phyloP scores from a whole-genome alignment of 2,797 vertebrate species.

The Cirrhinus molitorella region DNA sequence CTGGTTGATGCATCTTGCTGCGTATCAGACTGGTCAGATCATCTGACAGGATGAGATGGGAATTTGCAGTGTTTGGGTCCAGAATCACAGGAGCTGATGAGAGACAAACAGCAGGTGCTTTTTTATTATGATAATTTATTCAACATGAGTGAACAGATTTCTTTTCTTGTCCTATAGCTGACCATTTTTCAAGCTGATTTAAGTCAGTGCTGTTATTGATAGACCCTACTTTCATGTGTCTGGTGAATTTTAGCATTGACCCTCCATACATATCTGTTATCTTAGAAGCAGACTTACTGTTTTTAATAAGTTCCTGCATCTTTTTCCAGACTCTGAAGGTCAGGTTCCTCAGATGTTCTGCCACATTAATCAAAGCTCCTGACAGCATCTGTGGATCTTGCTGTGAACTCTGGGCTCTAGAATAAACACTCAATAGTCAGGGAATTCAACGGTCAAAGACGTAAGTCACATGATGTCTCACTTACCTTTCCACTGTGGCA shows the following conservation, averaged over 20 bases:
- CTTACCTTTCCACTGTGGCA: conserved; percentile 13
- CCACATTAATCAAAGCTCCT: conserved; percentile 51
- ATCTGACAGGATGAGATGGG: conserved; percentile 28
- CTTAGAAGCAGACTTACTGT: conserved; percentile 37
- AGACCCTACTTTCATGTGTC: too few relatives aligned
- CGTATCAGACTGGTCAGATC: conserved; percentile 14
- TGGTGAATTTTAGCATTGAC: too few relatives aligned
- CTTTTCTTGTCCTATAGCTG: too few relatives aligned
- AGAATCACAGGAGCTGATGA: conserved; percentile 38
- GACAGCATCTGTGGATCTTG: conserved; percentile 30
- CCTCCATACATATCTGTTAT: too few relatives aligned
- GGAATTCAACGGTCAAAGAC: neutral
- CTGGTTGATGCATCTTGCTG: neutral
- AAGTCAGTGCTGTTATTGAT: too few relatives aligned
- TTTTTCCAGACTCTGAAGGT: conserved; percentile 45
- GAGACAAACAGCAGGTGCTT: too few relatives aligned
- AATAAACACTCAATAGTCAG: conserved; percentile 16
- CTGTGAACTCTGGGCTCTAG: conserved; percentile 28
- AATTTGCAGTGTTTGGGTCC: conserved; percentile 52
- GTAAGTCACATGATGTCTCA: neutral
- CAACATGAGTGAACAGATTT: too few relatives aligned
- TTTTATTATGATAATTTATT: too few relatives aligned
- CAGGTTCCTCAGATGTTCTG: conserved; percentile 45
- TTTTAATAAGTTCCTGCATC: conserved; percentile 47
- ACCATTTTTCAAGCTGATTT: too few relatives aligned